Evolutionary conservation across 2,888 invertebrate genomes (phyloP).

Genomic region (Chalcis sispes): DNA sequence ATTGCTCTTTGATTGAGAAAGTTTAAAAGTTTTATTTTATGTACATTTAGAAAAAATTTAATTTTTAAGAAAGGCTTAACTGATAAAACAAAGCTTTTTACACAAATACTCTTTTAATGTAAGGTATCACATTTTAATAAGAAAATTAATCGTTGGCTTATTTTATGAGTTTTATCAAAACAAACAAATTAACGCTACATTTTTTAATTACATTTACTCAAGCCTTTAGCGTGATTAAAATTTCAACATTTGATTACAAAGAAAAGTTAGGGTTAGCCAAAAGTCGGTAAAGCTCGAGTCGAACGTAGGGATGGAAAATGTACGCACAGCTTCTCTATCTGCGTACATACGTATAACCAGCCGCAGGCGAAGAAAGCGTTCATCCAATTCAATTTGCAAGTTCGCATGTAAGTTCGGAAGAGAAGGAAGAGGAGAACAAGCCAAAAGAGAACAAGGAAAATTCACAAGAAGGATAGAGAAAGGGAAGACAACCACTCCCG

Average conservation of each 20-base stretch:
- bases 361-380: constrained; percentile 47
- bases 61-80: too few species aligned
- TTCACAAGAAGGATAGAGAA: constrained; percentile 10
- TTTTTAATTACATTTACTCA: not conserved
- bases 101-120: too few species aligned
- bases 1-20: not conserved
- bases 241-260: not conserved
- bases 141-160: too few species aligned
- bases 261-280: not conserved
- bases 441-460: constrained; percentile 31
- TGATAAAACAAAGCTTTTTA: too few species aligned
- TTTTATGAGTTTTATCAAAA: too few species aligned
- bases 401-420: constrained; percentile 45
- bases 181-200: not conserved
- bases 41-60: too few species aligned
- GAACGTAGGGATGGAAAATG: not conserved
- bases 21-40: not conserved
- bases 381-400: constrained; percentile 53
- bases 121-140: too few species aligned
- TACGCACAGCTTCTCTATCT: not conserved
- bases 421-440: constrained; percentile 4
- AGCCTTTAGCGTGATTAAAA: constrained; percentile 35
- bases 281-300: not conserved
- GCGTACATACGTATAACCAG: not conserved
- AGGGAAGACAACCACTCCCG: constrained; percentile 28